Conservation (phyloP, 2,113 vertebrate species). For the Cathartes aura region DNA sequence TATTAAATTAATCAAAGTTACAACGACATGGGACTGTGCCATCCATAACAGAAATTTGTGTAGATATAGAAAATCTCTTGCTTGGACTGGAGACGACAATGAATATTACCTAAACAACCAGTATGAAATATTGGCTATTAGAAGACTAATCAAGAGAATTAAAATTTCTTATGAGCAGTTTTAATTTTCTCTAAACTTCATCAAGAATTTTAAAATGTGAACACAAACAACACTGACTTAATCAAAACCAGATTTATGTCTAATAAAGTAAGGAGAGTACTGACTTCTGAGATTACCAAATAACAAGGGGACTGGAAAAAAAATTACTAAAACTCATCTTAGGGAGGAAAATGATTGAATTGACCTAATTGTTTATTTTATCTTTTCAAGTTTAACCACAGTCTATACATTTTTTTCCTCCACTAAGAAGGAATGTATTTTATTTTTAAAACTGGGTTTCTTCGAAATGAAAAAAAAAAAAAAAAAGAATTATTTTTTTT, state of each 20-base stretch:
- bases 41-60: neutral
- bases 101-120: neutral
- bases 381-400: neutral
- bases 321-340: rapidly evolving
- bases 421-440: neutral
- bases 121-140: neutral
- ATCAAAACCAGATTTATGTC: neutral
- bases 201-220: neutral
- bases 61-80: neutral
- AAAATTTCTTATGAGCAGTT: neutral
- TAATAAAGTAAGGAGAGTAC: neutral
- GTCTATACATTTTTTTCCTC: neutral
- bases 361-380: neutral
- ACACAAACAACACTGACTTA: neutral
- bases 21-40: rapidly evolving
- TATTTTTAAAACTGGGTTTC: neutral
- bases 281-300: neutral
- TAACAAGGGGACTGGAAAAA: neutral
- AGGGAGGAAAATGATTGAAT: rapidly evolving
- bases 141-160: neutral
- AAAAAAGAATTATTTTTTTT: neutral
- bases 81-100: neutral
- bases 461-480: neutral
- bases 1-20: neutral
- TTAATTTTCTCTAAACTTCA: neutral